These are phyloP conservation scores for Rhinoraja longicauda DNA, from an alignment of 2,797 vertebrate genomes.

Conservation along the genomic window DNA sequence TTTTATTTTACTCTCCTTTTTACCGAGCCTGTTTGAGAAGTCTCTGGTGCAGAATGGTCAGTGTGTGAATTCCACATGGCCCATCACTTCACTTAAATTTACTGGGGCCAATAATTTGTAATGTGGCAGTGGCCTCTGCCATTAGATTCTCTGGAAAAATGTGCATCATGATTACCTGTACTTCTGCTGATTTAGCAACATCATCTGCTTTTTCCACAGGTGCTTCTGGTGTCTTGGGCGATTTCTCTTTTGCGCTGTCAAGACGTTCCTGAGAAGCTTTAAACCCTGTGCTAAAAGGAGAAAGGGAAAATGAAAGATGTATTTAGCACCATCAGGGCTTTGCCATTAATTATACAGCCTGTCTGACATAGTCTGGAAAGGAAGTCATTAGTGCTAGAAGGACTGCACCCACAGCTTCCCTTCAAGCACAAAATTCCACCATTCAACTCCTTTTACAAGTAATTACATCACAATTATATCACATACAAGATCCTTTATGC, in stretches of 20 bases:
- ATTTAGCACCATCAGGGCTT: neutral
- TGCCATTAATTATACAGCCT: neutral
- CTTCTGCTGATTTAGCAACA: neutral
- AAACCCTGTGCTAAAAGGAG: neutral
- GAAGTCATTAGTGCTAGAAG: neutral
- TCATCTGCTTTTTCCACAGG: neutral
- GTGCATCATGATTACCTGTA: neutral
- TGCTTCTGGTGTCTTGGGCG: neutral
- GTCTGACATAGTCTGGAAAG: neutral
- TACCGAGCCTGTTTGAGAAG: neutral
- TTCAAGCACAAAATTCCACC: neutral
- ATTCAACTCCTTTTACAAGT: neutral
- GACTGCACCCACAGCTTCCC: neutral
- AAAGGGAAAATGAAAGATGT: neutral
- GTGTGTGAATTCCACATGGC: neutral
- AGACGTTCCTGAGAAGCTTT: conserved; percentile 4
- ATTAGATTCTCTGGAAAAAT: neutral
- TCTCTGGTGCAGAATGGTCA: neutral
- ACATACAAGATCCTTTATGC: neutral
- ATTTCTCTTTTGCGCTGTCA: neutral
- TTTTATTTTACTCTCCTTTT: too few species aligned
- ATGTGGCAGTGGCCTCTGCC: neutral
- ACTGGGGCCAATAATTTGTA: neutral
- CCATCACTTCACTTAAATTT: neutral
- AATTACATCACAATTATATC: neutral